Conservation (phyloP, 2,888 invertebrate genomes). For the Sthenelais limicola region DNA sequence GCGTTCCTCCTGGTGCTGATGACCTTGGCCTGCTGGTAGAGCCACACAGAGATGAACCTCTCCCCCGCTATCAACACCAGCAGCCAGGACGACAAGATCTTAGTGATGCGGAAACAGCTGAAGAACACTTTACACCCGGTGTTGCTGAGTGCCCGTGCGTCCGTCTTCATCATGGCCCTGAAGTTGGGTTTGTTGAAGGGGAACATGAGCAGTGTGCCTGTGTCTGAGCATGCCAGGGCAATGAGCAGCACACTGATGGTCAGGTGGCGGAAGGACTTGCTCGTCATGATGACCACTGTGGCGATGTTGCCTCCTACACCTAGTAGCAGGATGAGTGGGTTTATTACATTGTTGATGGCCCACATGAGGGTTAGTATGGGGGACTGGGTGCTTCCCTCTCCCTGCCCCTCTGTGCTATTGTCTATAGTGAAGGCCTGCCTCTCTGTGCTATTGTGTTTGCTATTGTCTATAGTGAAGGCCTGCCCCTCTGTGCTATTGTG, state of each 20-base stretch:
- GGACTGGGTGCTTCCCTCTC: no score
- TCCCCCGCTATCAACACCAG: slow-evolving; percentile 56
- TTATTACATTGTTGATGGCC: slow-evolving; percentile 46
- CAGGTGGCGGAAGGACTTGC: slow-evolving; percentile 48
- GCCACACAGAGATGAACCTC: slow-evolving; percentile 57
- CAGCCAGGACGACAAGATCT: slow-evolving; percentile 60
- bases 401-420: no score
- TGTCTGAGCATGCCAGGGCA: slow-evolving; percentile 56
- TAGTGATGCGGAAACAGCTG: slow-evolving; percentile 53
- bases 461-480: no score
- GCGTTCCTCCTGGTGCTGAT: slow-evolving; percentile 53
- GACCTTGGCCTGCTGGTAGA: slow-evolving; percentile 53
- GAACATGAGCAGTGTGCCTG: slow-evolving; percentile 51
- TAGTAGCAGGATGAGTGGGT: slow-evolving; percentile 51
- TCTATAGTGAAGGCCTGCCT: no score
- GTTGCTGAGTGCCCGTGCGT: slow-evolving; percentile 52
- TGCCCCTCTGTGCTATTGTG: no score
- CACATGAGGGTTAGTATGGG: no score
- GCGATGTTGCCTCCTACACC: slow-evolving; percentile 55
- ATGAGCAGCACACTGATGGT: slow-evolving; percentile 53
- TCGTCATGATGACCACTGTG: slow-evolving; percentile 54
- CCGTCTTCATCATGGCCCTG: slow-evolving; percentile 51
- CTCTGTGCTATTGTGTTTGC: no score
- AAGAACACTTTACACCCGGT: slow-evolving; percentile 56
- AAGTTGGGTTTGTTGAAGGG: slow-evolving; percentile 57